These are phyloP conservation scores for Microcebus jonahi DNA, from an alignment of 2,113 vertebrate species.

Conservation along the genomic window DNA sequence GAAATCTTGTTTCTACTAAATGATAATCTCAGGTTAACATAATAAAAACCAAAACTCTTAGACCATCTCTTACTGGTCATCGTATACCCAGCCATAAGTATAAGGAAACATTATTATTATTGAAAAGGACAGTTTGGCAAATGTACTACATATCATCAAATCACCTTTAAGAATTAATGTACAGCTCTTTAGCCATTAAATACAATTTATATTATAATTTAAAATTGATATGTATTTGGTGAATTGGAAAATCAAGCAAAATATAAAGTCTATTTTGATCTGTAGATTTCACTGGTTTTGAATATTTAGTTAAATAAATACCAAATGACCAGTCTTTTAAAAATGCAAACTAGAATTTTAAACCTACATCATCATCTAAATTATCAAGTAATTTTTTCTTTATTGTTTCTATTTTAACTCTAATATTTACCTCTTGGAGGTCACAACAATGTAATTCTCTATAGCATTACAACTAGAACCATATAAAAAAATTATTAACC, in stretches of 20 bases:
- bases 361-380: neutral
- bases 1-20: neutral
- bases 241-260: conserved; percentile 16
- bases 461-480: neutral
- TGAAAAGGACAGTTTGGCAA: conserved; percentile 44
- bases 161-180: conserved; percentile 28
- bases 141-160: neutral
- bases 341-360: neutral
- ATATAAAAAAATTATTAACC: conserved; percentile 14
- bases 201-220: conserved; percentile 18
- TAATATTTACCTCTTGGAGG: conserved; percentile 3
- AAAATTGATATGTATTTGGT: conserved; percentile 19
- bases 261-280: conserved; percentile 51
- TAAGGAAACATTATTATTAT: conserved; percentile 23
- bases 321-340: conserved; percentile 37
- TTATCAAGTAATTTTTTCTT: conserved; percentile 49
- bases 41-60: conserved; percentile 42
- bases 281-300: conserved; percentile 36
- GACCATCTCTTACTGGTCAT: conserved; percentile 4
- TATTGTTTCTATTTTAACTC: conserved; percentile 46
- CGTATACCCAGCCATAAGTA: neutral
- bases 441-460: conserved; percentile 37
- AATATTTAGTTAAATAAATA: conserved; percentile 15
- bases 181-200: neutral
- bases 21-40: conserved; percentile 20